Percentiles rank a stretch among this genome's conserved stretches.
Conservation (phyloP, 2,888 invertebrate genomes). For the Slavum lentiscoides region DNA sequence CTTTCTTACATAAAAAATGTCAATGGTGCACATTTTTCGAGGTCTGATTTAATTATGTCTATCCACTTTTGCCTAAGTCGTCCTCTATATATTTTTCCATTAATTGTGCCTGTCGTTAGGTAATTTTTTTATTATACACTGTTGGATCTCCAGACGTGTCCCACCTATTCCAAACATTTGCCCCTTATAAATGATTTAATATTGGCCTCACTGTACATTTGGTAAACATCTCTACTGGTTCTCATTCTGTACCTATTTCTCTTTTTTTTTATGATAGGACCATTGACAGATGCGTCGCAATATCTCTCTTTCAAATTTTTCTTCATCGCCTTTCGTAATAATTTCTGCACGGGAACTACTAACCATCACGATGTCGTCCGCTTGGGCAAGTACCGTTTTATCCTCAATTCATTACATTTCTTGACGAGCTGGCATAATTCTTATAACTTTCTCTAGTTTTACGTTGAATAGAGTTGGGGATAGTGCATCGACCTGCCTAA, state of each 20-base stretch:
- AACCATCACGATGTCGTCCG: too few relatives aligned
- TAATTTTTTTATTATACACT: constrained; percentile 12
- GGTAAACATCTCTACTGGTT: constrained; percentile 1
- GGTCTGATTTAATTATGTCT: background rate
- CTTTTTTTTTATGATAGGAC: background rate
- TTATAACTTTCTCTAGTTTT: background rate
- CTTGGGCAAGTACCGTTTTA: too few relatives aligned
- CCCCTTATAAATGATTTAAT: constrained; percentile 24
- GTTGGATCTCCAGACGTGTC: background rate
- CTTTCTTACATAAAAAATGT: too few relatives aligned
- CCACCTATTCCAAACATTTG: background rate
- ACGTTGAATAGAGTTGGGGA: background rate
- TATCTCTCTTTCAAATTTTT: background rate
- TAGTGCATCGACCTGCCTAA: background rate
- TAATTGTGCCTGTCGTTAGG: background rate
- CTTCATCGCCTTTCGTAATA: background rate
- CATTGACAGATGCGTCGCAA: constrained; percentile 6
- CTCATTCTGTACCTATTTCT: background rate
- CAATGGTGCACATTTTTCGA: constrained; percentile 5
- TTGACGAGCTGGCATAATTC: background rate
- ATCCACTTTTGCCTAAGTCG: background rate
- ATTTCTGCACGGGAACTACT: too few relatives aligned
- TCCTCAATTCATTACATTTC: background rate
- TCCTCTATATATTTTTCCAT: background rate
- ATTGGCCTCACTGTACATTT: constrained; percentile 5